Evolutionary conservation across 2,797 vertebrate genomes (phyloP), one percentile per base, ranked within the genome.

Genomic region (Thripadectes ignobilis): DNA sequence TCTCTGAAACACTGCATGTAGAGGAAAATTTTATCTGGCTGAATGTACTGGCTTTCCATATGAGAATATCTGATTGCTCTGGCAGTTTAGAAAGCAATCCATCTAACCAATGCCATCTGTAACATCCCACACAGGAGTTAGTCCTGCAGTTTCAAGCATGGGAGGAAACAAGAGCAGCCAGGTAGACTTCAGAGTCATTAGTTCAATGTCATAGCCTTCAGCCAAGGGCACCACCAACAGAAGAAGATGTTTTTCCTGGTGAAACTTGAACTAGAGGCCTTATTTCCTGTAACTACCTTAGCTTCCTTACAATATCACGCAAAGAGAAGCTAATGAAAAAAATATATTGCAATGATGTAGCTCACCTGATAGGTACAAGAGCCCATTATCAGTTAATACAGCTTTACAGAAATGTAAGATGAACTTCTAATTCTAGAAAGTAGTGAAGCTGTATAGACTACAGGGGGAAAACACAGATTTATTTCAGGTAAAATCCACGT

Each of bases 211-310:
- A 82, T 0, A 65, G 49, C n/a, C 38, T 72, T 81, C 85, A 65
- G 51, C n/a, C 45, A 66, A 83, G 52, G 24, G 27, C 30, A 93
- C 26, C 17, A 32, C 19, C 48, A 67, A 80, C 12, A 65, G 3
- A 41, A 38, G 22, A 83, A 88, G 45, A 52, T 24, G 57, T 62
- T 77, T 63, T 85, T 72, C 66, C 66, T 26, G 27, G 23, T 91
- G 12, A 68, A 94, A 93, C 16, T 71, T 83, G 54, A 89, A 94
- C 84, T 43, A 66, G 49, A 66, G 59, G 69, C 38, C 24, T 81
- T 73, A 79, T n/a, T 77, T 76, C n/a, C 57, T 29, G 15, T 15
- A 94, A 49, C 10, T 57, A 67, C 12, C 29, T 71, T 68, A 72
- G 43, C 38, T 91, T 76, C 61, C 59, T 65, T 85, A 73, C 51